Evolutionary conservation across 2,113 vertebrate genomes (phyloP), one percentile per base, ranked within the genome.

Genomic region (Pachypanchax playfairii): DNA sequence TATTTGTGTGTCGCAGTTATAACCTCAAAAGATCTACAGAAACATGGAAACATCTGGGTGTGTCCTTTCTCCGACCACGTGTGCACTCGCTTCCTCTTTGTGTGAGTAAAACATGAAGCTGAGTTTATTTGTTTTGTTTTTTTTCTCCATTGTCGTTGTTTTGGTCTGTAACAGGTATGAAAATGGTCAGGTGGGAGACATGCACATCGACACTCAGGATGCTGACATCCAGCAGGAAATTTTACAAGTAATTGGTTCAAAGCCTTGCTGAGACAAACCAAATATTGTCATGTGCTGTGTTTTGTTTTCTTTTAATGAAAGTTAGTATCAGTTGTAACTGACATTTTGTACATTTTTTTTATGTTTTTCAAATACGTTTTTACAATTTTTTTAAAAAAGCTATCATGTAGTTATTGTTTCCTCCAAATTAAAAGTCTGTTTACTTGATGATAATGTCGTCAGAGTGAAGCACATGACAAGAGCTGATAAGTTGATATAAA

Each of bases 1-100:
- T 50, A 3, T 57, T 10, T 39, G 22, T 18, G 33, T 65, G 21
- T 65, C 7, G n/a, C 17, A 98, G 97, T 98, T 51, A 96, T 98
- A 87, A 98, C 95, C 64, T 98, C 97, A 28, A 96, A 96, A 88
- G 93, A 95, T 73, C 94, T 98, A 63, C 94, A 97, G 84, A 98
- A 98, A 76, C 96, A 97, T 0, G 95, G 95, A 20, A 96, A 97
- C 89, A 96, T 98, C 80, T 98, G 97, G 97, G 95, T 98, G 41
- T 98, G 96, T 87, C 95, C 97, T 0, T 88, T 94, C 62, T 93
- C 96, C 0, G 95, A 98, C 85, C 94, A 98, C 0, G 96, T 98
- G 88, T 98, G 97, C 89, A 98, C 97, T 25, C 93, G 96, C 65
- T 98, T 98, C 93, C 96, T 98, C 86, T 98, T 98, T 87, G 94